A percentile compares a stretch with the other conserved stretches of the same genome.
Evolutionary conservation across 2,888 invertebrate species (phyloP).

Genomic region (Ophion ventricosus): DNA sequence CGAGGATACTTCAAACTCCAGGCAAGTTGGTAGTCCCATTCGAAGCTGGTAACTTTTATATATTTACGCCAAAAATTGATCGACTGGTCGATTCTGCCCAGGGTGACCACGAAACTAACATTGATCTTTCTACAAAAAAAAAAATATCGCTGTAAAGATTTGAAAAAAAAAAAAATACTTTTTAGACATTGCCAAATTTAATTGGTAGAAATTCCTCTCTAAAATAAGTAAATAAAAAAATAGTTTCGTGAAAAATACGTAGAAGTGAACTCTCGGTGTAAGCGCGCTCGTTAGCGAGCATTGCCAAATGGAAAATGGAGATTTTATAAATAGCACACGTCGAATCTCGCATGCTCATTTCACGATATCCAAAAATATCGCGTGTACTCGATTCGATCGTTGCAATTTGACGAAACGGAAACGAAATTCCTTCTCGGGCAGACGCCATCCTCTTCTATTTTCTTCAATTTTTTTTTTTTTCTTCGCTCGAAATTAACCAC

Average conservation of each 20-base stretch:
- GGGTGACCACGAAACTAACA: too few relatives aligned
- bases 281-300: conserved; percentile 23
- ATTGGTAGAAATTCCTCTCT: neutral
- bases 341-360: conserved; percentile 37
- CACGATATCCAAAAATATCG: conserved; percentile 52
- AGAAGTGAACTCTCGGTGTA: neutral
- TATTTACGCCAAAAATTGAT: too few relatives aligned
- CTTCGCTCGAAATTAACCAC: conserved; percentile 30
- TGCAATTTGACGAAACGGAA: conserved; percentile 36
- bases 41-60: too few relatives aligned
- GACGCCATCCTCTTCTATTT: conserved; percentile 18
- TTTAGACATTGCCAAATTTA: neutral
- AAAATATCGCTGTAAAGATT: too few relatives aligned
- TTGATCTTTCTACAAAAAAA: too few relatives aligned
- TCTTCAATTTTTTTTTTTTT: conserved; percentile 6
- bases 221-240: too few relatives aligned
- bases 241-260: neutral
- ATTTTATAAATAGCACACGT: conserved; percentile 55
- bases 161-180: too few relatives aligned
- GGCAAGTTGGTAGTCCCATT: too few relatives aligned
- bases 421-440: conserved; percentile 29
- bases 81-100: too few relatives aligned
- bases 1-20: too few relatives aligned
- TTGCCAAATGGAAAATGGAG: conserved; percentile 59
- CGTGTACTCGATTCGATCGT: conserved; percentile 20